Evolutionary conservation across 1,140 invertebrate species (phyloP), one percentile per base, ranked within the genome.

Genomic region (Trichomalopsis sarcophagae): DNA sequence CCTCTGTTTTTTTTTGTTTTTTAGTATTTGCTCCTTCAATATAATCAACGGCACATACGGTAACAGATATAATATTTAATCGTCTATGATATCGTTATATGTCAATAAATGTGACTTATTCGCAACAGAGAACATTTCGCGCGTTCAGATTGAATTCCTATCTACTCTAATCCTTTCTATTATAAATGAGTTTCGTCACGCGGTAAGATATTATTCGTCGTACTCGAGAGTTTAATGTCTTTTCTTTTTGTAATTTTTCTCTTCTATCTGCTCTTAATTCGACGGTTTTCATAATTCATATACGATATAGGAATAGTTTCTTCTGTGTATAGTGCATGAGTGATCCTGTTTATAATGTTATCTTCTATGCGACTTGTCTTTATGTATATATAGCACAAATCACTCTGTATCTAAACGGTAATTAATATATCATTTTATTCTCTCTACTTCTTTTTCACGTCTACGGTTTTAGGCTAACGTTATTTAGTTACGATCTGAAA

Each of bases 31-130:
- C 62, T 50, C 62, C 23, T 76, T 74, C 84, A 77, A 62, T 85
- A 55, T 81, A 81, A 30, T 85, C 78, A 82, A 85, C 80, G 84
- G 84, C 84, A 85, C 84, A 78, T 82, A 82, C 80, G 84, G 84
- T 85, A 85, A 85, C 74, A 62, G 44, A 69, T 77, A 36, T 36
- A 85, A 85, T 85, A 82, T 76, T 77, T 85, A 85, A 81, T 85
- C 33, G 76, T 81, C 73, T 77, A 78, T 6, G 47, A 77, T 69
- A 47, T 50, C 71, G 71, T 77, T 14, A 17, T 85, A 17, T 85
- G 30, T 71, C 78, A 68, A 33, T 81, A 68, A 81, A 81, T 74
- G 69, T 76, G 40, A 85, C 71, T 75, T 85, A 85, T 68, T 81
- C n/a, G n/a, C 71, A 82, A 55, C 27, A 68, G 66, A 82, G 66